A percentile compares a stretch with the other conserved stretches of the same genome.
phyloP scores from a whole-genome alignment of 2,888 invertebrate species.

The Lobophora halterata region DNA sequence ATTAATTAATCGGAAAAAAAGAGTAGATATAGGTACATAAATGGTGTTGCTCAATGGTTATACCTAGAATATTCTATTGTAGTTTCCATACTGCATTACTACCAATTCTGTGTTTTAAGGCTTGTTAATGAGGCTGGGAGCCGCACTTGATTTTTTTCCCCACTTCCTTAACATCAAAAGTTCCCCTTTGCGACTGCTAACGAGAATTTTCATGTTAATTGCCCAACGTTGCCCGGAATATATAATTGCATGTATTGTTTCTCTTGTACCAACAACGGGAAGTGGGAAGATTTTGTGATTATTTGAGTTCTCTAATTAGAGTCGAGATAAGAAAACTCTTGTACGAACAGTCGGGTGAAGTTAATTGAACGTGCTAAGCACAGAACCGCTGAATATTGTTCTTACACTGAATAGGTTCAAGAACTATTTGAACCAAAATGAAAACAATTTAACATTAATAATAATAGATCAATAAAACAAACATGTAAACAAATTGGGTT shows the following conservation, averaged over 20 bases:
- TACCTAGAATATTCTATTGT: no score
- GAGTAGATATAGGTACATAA: no score
- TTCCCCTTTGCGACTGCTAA: slow-evolving; percentile 72
- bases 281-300: slow-evolving; percentile 56
- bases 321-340: slow-evolving; percentile 53
- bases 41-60: no score
- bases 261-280: slow-evolving; percentile 53
- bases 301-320: slow-evolving; percentile 58
- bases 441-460: not conserved
- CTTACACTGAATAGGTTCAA: slow-evolving; percentile 7
- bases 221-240: slow-evolving; percentile 65
- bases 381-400: slow-evolving; percentile 14
- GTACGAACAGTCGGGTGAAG: slow-evolving; percentile 41
- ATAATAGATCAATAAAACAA: no score
- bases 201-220: slow-evolving; percentile 76
- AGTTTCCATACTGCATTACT: no score
- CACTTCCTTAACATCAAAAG: slow-evolving; percentile 74
- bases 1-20: no score
- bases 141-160: slow-evolving; percentile 66
- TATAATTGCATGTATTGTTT: slow-evolving; percentile 76
- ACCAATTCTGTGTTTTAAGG: no score
- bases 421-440: slow-evolving; percentile 4
- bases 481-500: no score
- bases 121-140: slow-evolving; percentile 69
- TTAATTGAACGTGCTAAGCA: slow-evolving; percentile 40